phyloP scores from a whole-genome alignment of 2,113 vertebrate genomes.

The Indri indri region DNA sequence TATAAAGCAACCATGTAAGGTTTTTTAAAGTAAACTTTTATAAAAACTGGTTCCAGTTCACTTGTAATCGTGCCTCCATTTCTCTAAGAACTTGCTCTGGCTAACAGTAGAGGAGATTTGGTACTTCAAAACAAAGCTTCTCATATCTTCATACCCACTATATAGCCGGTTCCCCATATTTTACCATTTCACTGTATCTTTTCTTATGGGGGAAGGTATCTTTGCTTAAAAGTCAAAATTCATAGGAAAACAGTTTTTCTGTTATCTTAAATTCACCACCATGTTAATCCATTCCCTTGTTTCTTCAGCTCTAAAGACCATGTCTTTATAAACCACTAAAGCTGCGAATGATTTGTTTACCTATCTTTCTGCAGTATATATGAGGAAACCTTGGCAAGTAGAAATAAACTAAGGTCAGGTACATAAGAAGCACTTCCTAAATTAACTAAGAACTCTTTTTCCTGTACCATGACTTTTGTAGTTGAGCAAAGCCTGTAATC shows the following conservation, averaged over 20 bases:
- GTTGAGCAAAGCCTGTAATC: neutral
- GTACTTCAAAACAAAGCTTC: neutral
- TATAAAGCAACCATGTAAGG: neutral
- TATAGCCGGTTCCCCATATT: neutral
- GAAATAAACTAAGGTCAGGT: neutral
- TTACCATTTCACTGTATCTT: neutral
- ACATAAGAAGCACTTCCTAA: neutral
- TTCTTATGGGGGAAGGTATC: neutral
- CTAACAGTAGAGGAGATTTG: neutral
- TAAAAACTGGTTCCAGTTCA: neutral
- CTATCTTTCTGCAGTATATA: neutral
- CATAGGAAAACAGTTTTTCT: neutral
- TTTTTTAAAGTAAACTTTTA: neutral
- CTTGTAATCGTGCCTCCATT: neutral
- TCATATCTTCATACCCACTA: neutral
- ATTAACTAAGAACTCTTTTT: neutral
- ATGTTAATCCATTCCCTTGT: neutral
- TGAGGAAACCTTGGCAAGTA: neutral
- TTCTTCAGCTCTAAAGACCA: neutral
- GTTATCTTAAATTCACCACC: neutral
- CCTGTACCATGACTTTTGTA: neutral
- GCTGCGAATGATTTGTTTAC: neutral
- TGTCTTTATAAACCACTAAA: neutral
- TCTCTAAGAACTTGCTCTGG: neutral
- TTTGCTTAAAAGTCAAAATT: conserved; percentile 18